Evolutionary conservation across 92 coral and sea anemone species (phyloP).

Genomic region (Actinernus sp.): DNA sequence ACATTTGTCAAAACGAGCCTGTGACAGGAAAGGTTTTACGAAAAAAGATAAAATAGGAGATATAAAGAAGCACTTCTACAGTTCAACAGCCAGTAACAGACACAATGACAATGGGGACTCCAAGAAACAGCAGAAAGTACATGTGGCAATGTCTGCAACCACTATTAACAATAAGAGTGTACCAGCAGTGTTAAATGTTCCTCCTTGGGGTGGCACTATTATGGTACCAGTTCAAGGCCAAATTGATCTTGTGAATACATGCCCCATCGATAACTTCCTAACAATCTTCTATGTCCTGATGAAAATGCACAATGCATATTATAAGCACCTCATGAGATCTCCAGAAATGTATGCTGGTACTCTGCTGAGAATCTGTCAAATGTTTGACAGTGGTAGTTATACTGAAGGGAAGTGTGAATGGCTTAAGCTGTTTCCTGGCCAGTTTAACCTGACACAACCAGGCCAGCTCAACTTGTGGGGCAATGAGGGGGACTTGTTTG

Average conservation of each 20-base stretch:
- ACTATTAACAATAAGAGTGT: background rate
- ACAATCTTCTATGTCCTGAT: slow-evolving; percentile 31
- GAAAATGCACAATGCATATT: background rate
- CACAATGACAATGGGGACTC: background rate
- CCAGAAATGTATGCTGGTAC: background rate
- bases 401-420: slow-evolving; percentile 13
- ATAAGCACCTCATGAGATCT: background rate
- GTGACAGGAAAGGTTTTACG: slow-evolving; percentile 50
- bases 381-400: background rate
- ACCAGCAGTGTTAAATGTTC: slow-evolving; percentile 16
- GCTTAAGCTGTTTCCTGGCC: slow-evolving; percentile 22
- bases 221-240: background rate
- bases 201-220: slow-evolving; percentile 49
- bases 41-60: background rate
- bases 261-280: slow-evolving; percentile 53
- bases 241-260: slow-evolving; percentile 24
- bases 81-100: background rate
- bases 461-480: slow-evolving; percentile 30
- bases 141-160: background rate
- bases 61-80: slow-evolving; percentile 10
- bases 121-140: background rate
- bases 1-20: slow-evolving; percentile 29
- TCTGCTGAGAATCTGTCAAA: background rate
- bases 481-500: slow-evolving; percentile 24
- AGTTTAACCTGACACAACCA: slow-evolving; percentile 2